These are phyloP conservation scores for Polypedilum pembai DNA, from an alignment of 1,140 invertebrate species.

Conservation along the genomic window DNA sequence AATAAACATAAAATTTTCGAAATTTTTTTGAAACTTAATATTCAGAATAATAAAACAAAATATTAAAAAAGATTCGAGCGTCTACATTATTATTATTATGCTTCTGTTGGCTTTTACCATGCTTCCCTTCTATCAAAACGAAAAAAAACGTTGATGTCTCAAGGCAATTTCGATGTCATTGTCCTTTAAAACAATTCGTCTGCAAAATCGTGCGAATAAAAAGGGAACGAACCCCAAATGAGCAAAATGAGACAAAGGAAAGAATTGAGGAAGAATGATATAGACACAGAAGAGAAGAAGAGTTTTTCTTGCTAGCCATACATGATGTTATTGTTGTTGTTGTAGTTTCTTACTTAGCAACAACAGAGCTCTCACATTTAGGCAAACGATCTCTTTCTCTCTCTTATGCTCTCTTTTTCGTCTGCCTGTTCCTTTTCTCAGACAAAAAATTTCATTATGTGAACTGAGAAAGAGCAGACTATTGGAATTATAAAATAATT, in stretches of 20 bases:
- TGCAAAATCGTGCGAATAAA: not conserved
- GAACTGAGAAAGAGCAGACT: no score
- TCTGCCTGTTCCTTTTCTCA: no score
- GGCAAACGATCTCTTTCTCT: no score
- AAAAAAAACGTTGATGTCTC: not conserved
- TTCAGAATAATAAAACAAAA: not conserved
- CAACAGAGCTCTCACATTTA: not conserved
- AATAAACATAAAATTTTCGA: no score
- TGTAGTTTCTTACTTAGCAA: not conserved
- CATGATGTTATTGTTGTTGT: not conserved
- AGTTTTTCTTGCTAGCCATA: not conserved
- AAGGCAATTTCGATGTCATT: conserved; percentile 20
- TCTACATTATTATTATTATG: not conserved
- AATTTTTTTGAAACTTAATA: not conserved
- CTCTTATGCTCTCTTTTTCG: no score
- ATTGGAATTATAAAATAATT: no score
- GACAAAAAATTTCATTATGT: no score
- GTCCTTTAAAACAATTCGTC: conserved; percentile 1
- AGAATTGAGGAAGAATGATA: not conserved
- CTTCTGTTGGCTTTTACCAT: not conserved
- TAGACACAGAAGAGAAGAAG: not conserved
- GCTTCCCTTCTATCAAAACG: not conserved
- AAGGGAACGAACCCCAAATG: conserved; percentile 9
- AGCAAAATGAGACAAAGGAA: conserved; percentile 4
- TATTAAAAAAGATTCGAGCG: not conserved